Base-by-base conservation (phyloP, 2,113 vertebrate species). In the Trinectes maculatus region DNA sequence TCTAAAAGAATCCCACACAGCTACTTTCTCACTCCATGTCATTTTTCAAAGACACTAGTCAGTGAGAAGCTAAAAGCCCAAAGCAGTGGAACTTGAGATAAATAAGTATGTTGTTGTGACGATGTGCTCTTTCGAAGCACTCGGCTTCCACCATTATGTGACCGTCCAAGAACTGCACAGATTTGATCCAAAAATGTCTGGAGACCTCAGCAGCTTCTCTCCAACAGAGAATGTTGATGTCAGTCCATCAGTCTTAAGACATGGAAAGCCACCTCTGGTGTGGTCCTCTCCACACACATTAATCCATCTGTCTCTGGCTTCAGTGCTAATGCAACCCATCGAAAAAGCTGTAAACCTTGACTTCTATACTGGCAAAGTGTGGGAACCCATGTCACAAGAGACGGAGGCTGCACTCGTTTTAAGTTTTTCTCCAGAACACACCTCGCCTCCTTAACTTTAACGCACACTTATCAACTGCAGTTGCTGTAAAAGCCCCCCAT, bases 1-100 rank as follows among this genome's bases (percentile, higher is more conserved):
- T 61, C 55, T 76, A 0, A 61, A 42, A 73, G 76, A 85, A 88
- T 72, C 84, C 86, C 75, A 86, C 81, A 39, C 58, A 34, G 53
- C 71, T 56, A 28, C 59, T 65, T 69, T 60, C 80, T 36, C 24
- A 48, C 72, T 74, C 58, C 58, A 82, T 53, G 54, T 75, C 77
- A 64, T 79, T 86, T 89, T 90, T 85, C 69, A 89, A 90, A 90
- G 76, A 74, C 36, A 3, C 42, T 18, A 57, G 76, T 69, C 78
- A 69, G 74, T 25, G 44, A 53, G 47, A 53, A 29, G 46, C 21
- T 18, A 21, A 53, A 82, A 39, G 37, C 60, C 48, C 42, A 2
- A 9, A 72, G 58, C 46, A 36, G 31, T 11, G 39, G 18, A 51
- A 43, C 21, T 5, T 19, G 42, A 58, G 28, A 33, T 56, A 42